Evolutionary conservation across 2,888 invertebrate genomes (phyloP).

Genomic region (Diadromus collaris): DNA sequence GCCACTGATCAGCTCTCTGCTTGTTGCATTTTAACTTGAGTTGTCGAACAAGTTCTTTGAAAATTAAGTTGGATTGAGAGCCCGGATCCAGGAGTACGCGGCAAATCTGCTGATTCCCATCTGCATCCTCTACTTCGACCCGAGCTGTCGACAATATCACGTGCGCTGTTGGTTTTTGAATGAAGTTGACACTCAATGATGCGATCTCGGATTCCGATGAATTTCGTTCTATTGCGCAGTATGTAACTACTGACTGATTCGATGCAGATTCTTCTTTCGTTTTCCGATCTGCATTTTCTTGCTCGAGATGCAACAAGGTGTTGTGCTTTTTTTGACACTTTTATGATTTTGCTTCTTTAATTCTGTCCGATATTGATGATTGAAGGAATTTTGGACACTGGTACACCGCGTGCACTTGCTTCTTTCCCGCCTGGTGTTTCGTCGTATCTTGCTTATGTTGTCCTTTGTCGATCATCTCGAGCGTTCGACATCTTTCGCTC

Average conservation of each 20-base stretch:
- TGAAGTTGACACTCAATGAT: constrained; percentile 8
- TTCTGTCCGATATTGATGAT: constrained; percentile 24
- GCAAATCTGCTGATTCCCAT: constrained; percentile 23
- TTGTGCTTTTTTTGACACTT: constrained; percentile 43
- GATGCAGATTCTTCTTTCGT: constrained; percentile 1
- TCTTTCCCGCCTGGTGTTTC: constrained; percentile 12
- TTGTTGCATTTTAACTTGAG: constrained; percentile 23
- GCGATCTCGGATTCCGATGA: not conserved
- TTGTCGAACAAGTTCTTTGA: constrained; percentile 30
- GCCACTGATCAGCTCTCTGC: constrained; percentile 23
- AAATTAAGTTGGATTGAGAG: constrained; percentile 52
- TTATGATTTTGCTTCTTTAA: constrained; percentile 19
- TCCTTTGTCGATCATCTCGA: constrained; percentile 32
- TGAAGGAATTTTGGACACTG: constrained; percentile 27
- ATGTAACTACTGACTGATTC: constrained; percentile 22
- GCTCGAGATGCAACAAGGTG: constrained; percentile 34
- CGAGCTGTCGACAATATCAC: constrained; percentile 44
- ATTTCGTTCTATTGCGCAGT: not conserved
- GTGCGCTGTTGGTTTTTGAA: constrained; percentile 23
- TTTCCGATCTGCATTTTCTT: constrained; percentile 20
- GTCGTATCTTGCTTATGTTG: constrained; percentile 4
- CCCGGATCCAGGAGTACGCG: constrained; percentile 54
- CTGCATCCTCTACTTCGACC: constrained; percentile 23
- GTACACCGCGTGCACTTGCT: constrained; percentile 28
- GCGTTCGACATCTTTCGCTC: constrained; percentile 32